Evolutionary conservation across 2,888 invertebrate genomes (phyloP), one percentile per base, ranked within the genome.

Genomic region (Teleogryllus oceanicus): DNA sequence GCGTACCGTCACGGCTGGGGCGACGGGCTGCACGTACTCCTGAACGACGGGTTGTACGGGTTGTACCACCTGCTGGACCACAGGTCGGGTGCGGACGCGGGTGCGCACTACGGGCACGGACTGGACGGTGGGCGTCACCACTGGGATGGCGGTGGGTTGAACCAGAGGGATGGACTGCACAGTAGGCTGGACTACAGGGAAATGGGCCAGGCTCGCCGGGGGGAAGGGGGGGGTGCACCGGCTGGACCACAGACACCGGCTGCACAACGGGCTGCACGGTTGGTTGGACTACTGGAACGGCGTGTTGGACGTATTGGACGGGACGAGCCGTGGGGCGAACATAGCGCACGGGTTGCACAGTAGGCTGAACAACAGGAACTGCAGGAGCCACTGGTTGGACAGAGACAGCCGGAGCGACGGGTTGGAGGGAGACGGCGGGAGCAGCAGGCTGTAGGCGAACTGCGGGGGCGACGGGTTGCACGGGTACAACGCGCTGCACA

Each of bases 261-360:
- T 51, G 13, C 12, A 51, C 8, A 20, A 74, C 24, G n/a, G 50
- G 76, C 51, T 75, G 76, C 24, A 78, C 51, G 50, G 78, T 75
- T n/a, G 80, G 78, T 20, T 80, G 80, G 50, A 80, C 51, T 51
- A 51, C 5, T 5, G 75, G 50, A 13, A 78, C 37, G 11, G n/a
- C 37, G 37, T 5, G 37, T 20, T 80, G 80, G 50, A 80, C 51
- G 75, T 50, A 5, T 2, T 50, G 50, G 16, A 78, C 11, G 20
- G 78, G 50, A 20, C 50, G 20, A 49, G 78, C 49, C 20, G 21
- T 50, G 20, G 21, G 50, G 4, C 21, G 51, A 11, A 78, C 20
- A 16, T 50, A 21, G 12, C 50, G 50, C 16, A 78, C 50, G 13
- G 78, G 78, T 78, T 78, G 78, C 5, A 50, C 4, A 18, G 74